A percentile compares a stretch with the other conserved stretches of the same genome.
phyloP scores from a whole-genome alignment of 2,113 vertebrate genomes.

The Gadus chalcogrammus region DNA sequence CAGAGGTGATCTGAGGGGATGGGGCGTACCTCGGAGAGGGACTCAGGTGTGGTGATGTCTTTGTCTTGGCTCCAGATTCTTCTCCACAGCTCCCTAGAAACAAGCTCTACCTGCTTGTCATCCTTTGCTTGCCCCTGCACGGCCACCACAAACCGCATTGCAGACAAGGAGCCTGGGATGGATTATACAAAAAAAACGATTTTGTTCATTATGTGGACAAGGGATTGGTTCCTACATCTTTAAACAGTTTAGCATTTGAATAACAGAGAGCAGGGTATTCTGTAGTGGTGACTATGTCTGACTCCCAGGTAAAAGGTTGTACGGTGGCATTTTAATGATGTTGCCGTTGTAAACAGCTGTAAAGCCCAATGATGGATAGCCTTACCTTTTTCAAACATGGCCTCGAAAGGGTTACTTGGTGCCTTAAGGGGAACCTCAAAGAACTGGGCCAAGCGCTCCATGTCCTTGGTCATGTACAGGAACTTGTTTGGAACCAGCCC shows the following conservation, averaged over 20 bases:
- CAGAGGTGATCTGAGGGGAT: background rate
- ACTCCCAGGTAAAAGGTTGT: background rate
- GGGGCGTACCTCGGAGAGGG: conserved; percentile 63
- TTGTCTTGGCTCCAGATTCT: conserved; percentile 81
- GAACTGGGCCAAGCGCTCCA: conserved; percentile 67
- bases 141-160: conserved; percentile 82
- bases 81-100: conserved; percentile 83
- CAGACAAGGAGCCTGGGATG: conserved; percentile 71
- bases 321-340: too few relatives aligned
- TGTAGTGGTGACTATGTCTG: too few relatives aligned
- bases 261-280: background rate
- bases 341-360: background rate
- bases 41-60: conserved; percentile 75
- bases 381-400: conserved; percentile 78
- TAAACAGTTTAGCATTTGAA: background rate
- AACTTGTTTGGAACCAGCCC: conserved; percentile 77
- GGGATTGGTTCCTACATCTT: too few relatives aligned
- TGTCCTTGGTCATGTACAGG: conserved; percentile 73
- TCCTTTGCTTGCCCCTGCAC: conserved; percentile 61
- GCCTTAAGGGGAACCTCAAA: conserved; percentile 70
- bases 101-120: conserved; percentile 66
- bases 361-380: background rate
- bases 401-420: conserved; percentile 58
- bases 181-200: too few relatives aligned
- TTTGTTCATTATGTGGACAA: too few relatives aligned